These are phyloP conservation scores for Neotragus moschatus DNA, from an alignment of 2,113 vertebrate species.

Conservation along the genomic window DNA sequence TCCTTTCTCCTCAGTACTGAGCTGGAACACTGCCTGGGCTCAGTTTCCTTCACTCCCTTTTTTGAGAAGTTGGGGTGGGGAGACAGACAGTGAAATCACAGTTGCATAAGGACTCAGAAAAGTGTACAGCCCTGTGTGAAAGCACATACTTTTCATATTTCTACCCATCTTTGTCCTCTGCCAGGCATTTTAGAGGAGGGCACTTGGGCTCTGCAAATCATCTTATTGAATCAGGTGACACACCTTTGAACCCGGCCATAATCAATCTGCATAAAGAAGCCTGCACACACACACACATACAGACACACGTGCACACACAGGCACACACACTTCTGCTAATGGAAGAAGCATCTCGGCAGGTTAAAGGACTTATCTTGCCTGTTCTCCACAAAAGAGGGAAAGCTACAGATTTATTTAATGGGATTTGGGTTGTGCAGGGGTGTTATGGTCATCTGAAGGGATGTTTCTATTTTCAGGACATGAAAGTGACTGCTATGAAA, in stretches of 20 bases:
- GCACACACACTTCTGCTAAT: constrained; percentile 27
- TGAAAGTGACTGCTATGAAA: constrained; percentile 79
- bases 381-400: constrained; percentile 66
- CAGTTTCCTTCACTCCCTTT: neutral
- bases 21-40: neutral
- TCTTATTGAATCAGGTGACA: neutral
- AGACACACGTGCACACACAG: neutral
- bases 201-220: neutral
- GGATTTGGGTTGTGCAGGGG: constrained; percentile 31
- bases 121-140: neutral
- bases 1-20: neutral
- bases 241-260: neutral
- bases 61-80: neutral
- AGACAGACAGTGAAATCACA: neutral
- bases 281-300: neutral
- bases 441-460: constrained; percentile 77
- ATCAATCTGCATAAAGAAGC: neutral
- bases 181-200: neutral
- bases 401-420: constrained; percentile 69
- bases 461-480: constrained; percentile 77
- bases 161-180: neutral
- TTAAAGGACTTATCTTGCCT: constrained; percentile 48
- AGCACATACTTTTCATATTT: neutral
- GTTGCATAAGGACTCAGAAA: neutral
- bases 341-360: constrained; percentile 56